A percentile compares a stretch with the other conserved stretches of the same genome.
Conservation (phyloP, 2,797 vertebrate genomes). For the Ibycter americanus region DNA sequence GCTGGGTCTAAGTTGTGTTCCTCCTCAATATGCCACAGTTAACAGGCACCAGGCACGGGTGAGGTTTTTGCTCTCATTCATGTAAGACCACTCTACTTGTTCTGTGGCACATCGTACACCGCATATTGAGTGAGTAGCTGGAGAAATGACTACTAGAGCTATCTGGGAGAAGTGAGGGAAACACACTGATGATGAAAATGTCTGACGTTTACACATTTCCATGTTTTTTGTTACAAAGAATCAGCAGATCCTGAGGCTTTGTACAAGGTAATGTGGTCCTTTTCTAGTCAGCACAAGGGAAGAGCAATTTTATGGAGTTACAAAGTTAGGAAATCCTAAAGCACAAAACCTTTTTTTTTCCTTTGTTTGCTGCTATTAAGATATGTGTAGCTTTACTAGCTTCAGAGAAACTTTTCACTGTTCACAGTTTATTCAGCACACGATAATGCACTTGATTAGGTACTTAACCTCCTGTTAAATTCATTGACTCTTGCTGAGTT, state of each 20-base stretch:
- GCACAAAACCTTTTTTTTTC: rapidly evolving
- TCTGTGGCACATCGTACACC: not conserved
- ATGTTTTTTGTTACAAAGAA: not conserved
- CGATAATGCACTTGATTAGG: not conserved
- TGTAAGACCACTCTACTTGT: not conserved
- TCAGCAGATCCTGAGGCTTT: not conserved
- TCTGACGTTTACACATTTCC: not conserved
- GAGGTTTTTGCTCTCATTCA: not conserved
- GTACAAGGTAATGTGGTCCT: not conserved
- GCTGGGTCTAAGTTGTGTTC: not conserved
- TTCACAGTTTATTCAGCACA: not conserved
- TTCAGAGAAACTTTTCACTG: not conserved
- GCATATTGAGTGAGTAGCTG: not conserved
- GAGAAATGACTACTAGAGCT: not conserved
- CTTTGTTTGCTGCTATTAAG: not conserved
- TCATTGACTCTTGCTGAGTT: not conserved
- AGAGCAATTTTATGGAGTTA: not conserved
- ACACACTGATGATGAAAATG: not conserved
- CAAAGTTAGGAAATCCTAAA: not conserved
- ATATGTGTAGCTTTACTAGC: not conserved
- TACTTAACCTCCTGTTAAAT: not conserved
- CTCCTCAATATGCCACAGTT: not conserved
- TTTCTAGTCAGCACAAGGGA: not conserved
- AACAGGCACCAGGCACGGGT: not conserved
- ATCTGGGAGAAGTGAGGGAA: not conserved